These are phyloP conservation scores for Ceryle rudis DNA, from an alignment of 2,797 vertebrate genomes.

Conservation along the genomic window DNA sequence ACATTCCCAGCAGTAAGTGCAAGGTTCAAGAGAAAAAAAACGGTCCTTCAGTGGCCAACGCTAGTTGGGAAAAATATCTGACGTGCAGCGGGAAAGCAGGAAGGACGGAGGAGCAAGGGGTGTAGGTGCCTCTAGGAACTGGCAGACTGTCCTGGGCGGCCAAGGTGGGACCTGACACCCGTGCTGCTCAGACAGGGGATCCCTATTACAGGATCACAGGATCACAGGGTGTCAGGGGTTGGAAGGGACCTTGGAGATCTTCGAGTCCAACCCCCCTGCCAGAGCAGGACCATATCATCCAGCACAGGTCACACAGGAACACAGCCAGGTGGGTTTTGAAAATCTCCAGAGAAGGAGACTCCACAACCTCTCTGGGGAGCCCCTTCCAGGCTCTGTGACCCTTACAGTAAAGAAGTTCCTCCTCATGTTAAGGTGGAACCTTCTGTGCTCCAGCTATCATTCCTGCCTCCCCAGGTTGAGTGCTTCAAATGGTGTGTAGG, in stretches of 20 bases:
- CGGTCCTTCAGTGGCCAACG: rapidly evolving
- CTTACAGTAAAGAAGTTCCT: too few relatives aligned
- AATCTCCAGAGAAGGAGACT: too few relatives aligned
- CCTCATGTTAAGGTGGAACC: too few relatives aligned
- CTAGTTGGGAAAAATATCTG: not conserved
- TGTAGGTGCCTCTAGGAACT: not conserved
- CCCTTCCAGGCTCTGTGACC: too few relatives aligned
- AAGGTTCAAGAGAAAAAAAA: not conserved
- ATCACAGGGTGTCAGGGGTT: too few relatives aligned
- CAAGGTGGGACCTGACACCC: not conserved
- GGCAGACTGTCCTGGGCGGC: not conserved
- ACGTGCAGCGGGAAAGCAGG: not conserved
- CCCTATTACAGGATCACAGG: too few relatives aligned
- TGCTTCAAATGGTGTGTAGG: not conserved
- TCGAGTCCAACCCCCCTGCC: too few relatives aligned
- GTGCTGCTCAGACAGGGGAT: rapidly evolving
- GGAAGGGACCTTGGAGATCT: too few relatives aligned
- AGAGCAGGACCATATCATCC: too few relatives aligned
- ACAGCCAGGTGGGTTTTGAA: too few relatives aligned
- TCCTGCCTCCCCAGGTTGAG: not conserved
- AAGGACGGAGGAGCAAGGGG: not conserved
- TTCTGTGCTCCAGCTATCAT: not conserved
- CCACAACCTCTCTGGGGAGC: too few relatives aligned
- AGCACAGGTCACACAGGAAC: too few relatives aligned
- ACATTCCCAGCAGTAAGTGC: not conserved